Evolutionary conservation across 2,888 invertebrate species (phyloP), one percentile per base, ranked within the genome.

Genomic region (Drosophila leonis): DNA sequence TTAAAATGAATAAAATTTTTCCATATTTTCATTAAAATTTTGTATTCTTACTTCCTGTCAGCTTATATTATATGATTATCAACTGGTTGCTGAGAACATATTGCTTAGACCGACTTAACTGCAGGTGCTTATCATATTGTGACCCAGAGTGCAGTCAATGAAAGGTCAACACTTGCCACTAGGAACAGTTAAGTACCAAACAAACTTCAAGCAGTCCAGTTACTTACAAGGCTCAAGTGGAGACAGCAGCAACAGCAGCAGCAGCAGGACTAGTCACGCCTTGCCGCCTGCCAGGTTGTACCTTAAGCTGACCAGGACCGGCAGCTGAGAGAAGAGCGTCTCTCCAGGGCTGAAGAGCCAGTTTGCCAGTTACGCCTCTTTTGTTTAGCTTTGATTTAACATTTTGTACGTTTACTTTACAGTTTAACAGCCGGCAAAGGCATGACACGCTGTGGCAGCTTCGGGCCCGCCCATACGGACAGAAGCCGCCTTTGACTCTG

Each of bases 351-450:
- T 29, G 56, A 12, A 54, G 27, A 55, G 63, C 59, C 29, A 48
- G 63, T 57, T 76, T 65, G 70, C 71, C 75, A 75, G 88, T 78
- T 84, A 81, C 84, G 84, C 87, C 83, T 88, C 84, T 83, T 86
- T 88, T 84, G 84, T 86, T 84, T 84, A 75, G 84, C 84, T 84
- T 84, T 84, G 84, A 88, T 84, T 86, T 77, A 84, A 88, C 84
- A 84, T 86, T 84, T 88, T 84, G 84, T 88, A 79, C 84, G 89
- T 84, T 84, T 88, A 84, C 87, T 84, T 84, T 88, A 86, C 73
- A 84, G 84, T 88, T 84, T 88, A 84, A 86, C 86, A 78, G 81
- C 59, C 81, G 74, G 71, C 74, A 77, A 74, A 86, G 78, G 80
- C 81, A 88, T 74, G 83, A 72, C 85, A 85, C 62, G 60, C 55